phyloP scores from a whole-genome alignment of 2,113 vertebrate species.

The Phylloscopus trochilus region DNA sequence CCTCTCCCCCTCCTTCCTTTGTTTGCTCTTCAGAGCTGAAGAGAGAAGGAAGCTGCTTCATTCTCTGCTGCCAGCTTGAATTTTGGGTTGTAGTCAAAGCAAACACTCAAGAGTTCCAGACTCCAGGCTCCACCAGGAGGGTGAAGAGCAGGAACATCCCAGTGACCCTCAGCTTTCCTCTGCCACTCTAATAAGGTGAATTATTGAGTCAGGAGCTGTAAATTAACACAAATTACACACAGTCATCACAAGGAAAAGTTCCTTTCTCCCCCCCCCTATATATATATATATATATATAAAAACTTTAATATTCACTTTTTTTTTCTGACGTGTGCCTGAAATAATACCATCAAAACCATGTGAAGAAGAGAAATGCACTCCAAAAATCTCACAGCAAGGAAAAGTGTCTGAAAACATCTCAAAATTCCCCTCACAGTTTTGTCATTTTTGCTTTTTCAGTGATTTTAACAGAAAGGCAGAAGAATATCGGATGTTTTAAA shows the following conservation, averaged over 20 bases:
- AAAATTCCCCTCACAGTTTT: background rate
- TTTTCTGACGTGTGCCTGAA: background rate
- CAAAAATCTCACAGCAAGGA: background rate
- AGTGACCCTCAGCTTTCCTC: background rate
- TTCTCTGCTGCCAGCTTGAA: background rate
- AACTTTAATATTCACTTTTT: background rate
- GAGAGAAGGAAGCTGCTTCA: background rate
- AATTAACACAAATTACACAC: background rate
- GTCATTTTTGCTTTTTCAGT: background rate
- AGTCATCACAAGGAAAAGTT: background rate
- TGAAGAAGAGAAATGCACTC: background rate
- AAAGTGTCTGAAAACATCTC: background rate
- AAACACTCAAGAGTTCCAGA: background rate
- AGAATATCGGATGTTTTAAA: background rate
- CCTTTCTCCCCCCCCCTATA: background rate
- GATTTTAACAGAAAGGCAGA: background rate
- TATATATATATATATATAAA: background rate
- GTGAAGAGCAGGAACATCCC: background rate
- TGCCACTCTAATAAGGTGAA: background rate
- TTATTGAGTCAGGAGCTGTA: background rate
- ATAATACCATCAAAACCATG: background rate
- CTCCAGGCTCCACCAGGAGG: background rate
- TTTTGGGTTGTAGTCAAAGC: background rate
- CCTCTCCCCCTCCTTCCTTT: background rate
- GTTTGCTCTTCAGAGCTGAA: background rate